These are phyloP conservation scores for Crotalus viridis DNA, from an alignment of 2,113 vertebrate genomes.

Conservation along the genomic window DNA sequence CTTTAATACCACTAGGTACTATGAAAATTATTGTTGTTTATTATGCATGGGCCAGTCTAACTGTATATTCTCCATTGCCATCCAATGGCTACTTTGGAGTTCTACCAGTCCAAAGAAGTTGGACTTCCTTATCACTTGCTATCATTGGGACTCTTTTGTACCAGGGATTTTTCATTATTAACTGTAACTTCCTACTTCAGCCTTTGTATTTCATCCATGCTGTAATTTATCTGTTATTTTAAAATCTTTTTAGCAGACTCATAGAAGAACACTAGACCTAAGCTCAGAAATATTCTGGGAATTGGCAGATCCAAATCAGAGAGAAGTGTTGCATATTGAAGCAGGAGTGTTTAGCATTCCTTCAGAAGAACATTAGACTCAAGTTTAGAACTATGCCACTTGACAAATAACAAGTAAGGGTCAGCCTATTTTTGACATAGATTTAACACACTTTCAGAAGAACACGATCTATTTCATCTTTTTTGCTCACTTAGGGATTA, in stretches of 20 bases:
- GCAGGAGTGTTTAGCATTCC: neutral
- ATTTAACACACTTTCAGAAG: neutral
- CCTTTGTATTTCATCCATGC: too few species aligned
- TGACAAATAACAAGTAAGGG: neutral
- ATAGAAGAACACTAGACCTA: neutral
- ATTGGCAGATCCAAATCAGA: neutral
- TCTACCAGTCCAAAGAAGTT: neutral
- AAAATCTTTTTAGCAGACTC: neutral
- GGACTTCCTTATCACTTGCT: neutral
- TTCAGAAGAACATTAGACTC: neutral
- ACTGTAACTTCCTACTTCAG: too few species aligned
- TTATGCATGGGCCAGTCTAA: neutral
- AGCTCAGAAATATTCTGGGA: neutral
- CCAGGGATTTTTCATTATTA: neutral
- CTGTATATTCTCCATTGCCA: neutral
- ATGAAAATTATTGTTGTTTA: neutral
- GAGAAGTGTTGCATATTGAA: neutral
- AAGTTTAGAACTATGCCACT: neutral
- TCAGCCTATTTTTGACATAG: neutral
- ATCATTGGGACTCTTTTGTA: neutral
- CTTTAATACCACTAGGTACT: neutral
- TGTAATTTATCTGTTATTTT: neutral
- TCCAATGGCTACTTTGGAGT: neutral
- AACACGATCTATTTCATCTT: neutral
- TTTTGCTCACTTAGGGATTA: neutral